Conservation (phyloP, 2,797 vertebrate species). For the Enteromius treurensis region DNA sequence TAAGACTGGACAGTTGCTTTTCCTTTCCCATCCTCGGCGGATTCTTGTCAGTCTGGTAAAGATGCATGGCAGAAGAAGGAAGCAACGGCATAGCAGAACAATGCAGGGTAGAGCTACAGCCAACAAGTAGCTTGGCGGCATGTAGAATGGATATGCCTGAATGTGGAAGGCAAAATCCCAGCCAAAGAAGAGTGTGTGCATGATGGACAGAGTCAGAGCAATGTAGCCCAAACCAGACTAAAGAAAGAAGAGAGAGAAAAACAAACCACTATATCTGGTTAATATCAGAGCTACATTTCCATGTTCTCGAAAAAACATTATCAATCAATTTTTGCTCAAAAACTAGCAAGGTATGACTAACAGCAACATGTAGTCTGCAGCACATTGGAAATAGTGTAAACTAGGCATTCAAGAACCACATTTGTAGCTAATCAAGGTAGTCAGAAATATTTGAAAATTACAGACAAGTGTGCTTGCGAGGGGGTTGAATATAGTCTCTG, state of each 20-base stretch:
- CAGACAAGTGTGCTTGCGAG: not conserved
- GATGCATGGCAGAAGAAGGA: conserved; percentile 82
- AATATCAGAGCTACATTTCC: not conserved
- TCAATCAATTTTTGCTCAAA: too few relatives aligned
- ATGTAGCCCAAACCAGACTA: conserved; percentile 87
- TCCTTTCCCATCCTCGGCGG: conserved; percentile 87
- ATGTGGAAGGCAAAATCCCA: conserved; percentile 84
- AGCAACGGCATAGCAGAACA: conserved; percentile 78
- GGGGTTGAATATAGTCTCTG: not conserved
- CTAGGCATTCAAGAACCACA: not conserved
- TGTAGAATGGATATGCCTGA: conserved; percentile 81
- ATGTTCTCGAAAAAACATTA: not conserved
- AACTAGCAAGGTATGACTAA: not conserved
- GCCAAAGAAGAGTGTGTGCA: conserved; percentile 85
- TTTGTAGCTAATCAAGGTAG: not conserved
- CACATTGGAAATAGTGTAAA: not conserved
- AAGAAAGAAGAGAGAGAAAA: conserved; percentile 23
- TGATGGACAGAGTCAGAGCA: conserved; percentile 81
- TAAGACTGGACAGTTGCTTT: conserved; percentile 45
- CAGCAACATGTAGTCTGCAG: not conserved
- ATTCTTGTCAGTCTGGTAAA: conserved; percentile 78
- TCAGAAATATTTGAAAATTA: not conserved
- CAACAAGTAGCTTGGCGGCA: conserved; percentile 86
- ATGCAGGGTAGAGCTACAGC: conserved; percentile 81
- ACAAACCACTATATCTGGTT: not conserved